A percentile compares a stretch with the other conserved stretches of the same genome.
phyloP scores from a whole-genome alignment of 2,113 vertebrate species.

The Morone chrysops region DNA sequence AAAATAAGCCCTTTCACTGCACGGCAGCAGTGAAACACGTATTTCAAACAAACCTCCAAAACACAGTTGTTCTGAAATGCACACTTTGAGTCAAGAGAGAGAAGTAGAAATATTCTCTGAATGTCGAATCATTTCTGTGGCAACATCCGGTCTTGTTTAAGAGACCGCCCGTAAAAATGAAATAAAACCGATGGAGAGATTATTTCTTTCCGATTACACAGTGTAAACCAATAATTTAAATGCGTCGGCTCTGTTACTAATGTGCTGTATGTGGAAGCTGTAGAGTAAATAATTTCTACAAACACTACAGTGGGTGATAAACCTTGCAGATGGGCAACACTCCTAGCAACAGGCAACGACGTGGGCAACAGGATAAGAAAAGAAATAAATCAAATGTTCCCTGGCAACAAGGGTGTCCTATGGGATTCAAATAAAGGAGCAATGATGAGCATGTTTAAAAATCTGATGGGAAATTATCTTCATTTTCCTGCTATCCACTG shows the following conservation, averaged over 20 bases:
- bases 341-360: slow-evolving; percentile 69
- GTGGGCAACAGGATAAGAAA: slow-evolving; percentile 45
- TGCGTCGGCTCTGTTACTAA: slow-evolving; percentile 7
- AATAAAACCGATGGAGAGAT: not conserved
- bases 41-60: slow-evolving; percentile 30
- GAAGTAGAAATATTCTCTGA: slow-evolving; percentile 31
- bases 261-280: slow-evolving; percentile 16
- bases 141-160: slow-evolving; percentile 11
- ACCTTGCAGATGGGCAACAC: slow-evolving; percentile 56
- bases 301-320: slow-evolving; percentile 47
- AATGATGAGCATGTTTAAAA: slow-evolving; percentile 13
- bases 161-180: not conserved
- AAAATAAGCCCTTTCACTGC: slow-evolving; percentile 40
- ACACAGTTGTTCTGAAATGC: slow-evolving; percentile 25
- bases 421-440: slow-evolving; percentile 37
- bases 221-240: slow-evolving; percentile 36
- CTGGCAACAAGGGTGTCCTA: slow-evolving; percentile 61
- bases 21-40: not conserved
- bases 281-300: slow-evolving; percentile 31
- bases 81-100: slow-evolving; percentile 28
- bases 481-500: not conserved
- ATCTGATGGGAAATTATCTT: slow-evolving; percentile 18
- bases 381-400: slow-evolving; percentile 45
- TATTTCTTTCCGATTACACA: slow-evolving; percentile 54
- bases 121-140: slow-evolving; percentile 11